phyloP scores from a whole-genome alignment of 37 sponge, comb jelly and placozoan species.

The Dysidea cf. avara region DNA sequence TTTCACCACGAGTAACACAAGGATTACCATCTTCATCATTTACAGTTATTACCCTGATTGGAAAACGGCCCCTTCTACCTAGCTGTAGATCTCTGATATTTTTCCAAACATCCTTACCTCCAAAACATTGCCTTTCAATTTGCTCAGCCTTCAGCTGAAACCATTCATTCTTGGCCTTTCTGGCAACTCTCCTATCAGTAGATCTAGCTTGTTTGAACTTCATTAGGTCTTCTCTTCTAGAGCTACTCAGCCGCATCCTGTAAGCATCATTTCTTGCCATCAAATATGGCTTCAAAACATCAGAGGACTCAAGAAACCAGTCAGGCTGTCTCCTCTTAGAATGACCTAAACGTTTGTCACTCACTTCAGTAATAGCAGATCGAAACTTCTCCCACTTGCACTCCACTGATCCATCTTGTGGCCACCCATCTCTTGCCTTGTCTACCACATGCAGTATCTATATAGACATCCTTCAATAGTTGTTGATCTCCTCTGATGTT shows the following conservation, averaged over 20 bases:
- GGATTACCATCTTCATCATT: constrained; percentile 1
- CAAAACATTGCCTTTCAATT: background rate
- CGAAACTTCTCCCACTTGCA: background rate
- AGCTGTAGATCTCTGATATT: background rate
- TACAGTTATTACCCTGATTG: background rate
- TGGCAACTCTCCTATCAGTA: background rate
- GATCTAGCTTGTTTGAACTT: background rate
- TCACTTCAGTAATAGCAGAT: background rate
- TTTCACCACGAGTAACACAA: constrained; percentile 4
- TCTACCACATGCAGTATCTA: background rate
- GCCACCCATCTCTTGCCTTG: background rate
- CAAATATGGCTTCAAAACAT: background rate
- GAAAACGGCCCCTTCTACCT: background rate
- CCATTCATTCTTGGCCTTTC: background rate
- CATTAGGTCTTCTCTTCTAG: background rate
- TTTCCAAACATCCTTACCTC: background rate
- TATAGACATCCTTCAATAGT: no score
- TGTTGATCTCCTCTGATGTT: background rate
- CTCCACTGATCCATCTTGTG: background rate
- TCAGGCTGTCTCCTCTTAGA: constrained; percentile 12
- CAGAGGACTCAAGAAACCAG: constrained; percentile 4
- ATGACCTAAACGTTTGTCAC: background rate
- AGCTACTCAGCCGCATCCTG: background rate
- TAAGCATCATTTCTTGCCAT: background rate
- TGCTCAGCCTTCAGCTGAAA: background rate